Evolutionary conservation across 2,888 invertebrate genomes (phyloP).

Genomic region (Hirtodrosophila trivittata): DNA sequence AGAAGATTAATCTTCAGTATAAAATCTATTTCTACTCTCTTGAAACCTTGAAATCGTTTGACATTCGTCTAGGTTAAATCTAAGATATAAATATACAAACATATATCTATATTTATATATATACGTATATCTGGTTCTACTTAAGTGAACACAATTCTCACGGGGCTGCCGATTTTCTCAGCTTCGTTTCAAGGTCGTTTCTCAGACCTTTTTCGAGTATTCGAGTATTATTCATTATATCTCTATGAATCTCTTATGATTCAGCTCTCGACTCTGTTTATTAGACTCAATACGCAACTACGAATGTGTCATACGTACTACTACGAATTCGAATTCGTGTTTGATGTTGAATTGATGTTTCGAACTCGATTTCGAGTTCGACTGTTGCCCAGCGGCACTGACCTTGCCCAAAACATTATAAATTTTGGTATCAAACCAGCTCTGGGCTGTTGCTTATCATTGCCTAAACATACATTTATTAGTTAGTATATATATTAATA

Average conservation of each 20-base stretch:
- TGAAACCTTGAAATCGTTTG: no score
- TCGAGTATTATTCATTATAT: constrained; percentile 34
- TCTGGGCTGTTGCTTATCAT: background rate
- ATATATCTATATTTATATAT: no score
- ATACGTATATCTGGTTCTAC: no score
- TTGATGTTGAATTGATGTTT: constrained; percentile 9
- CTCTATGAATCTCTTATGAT: constrained; percentile 25
- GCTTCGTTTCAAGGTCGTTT: constrained; percentile 21
- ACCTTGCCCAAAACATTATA: constrained; percentile 53
- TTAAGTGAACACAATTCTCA: no score
- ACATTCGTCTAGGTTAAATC: no score
- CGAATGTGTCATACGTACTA: constrained; percentile 35
- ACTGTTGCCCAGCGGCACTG: constrained; percentile 46
- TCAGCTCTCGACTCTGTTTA: constrained; percentile 32
- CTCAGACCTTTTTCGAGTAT: constrained; percentile 24
- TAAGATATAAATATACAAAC: no score
- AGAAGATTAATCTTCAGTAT: no score
- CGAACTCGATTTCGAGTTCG: constrained; percentile 12
- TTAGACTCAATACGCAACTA: constrained; percentile 15
- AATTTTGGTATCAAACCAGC: constrained; percentile 5
- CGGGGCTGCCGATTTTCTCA: background rate
- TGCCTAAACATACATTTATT: constrained; percentile 20
- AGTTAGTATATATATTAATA: background rate
- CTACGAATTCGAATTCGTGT: constrained; percentile 10
- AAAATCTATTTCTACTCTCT: no score